phyloP scores from a whole-genome alignment of 1,140 invertebrate genomes.

The Drusus annulatus region DNA sequence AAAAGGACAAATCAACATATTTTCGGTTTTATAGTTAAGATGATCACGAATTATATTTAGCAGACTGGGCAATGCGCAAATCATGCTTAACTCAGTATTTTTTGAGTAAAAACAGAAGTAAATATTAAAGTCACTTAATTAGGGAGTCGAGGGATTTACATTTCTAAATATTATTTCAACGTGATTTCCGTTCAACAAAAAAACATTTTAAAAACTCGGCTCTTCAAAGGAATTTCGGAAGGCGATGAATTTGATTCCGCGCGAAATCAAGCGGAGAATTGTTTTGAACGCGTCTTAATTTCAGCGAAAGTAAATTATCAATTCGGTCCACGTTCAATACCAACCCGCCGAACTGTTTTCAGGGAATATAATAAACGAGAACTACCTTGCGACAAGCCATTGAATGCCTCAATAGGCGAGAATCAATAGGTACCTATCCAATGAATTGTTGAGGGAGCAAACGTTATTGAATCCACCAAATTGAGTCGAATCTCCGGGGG shows the following conservation, averaged over 20 bases:
- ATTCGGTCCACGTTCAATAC: slow-evolving; percentile 32
- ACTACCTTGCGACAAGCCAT: slow-evolving; percentile 37
- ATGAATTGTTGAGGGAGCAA: slow-evolving; percentile 36
- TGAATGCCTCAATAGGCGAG: slow-evolving; percentile 32
- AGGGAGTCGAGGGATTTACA: too few relatives aligned
- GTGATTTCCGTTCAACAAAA: too few relatives aligned
- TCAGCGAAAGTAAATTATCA: slow-evolving; percentile 34
- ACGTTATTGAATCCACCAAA: slow-evolving; percentile 36
- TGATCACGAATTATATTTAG: too few relatives aligned
- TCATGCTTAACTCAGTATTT: too few relatives aligned
- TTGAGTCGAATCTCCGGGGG: slow-evolving; percentile 23
- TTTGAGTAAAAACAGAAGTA: too few relatives aligned
- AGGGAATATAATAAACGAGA: slow-evolving; percentile 31
- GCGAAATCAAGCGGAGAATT: slow-evolving; percentile 17
- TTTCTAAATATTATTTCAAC: too few relatives aligned
- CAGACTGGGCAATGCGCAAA: too few relatives aligned
- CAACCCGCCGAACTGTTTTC: slow-evolving; percentile 12
- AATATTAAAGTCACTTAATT: too few relatives aligned
- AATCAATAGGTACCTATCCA: slow-evolving; percentile 25
- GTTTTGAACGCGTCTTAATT: slow-evolving; percentile 34
- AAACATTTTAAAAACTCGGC: too few relatives aligned
- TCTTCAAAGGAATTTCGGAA: too few relatives aligned
- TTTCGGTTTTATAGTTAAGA: too few relatives aligned
- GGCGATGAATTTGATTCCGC: neutral
- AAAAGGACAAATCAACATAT: too few relatives aligned